Base-by-base conservation (phyloP, 2,797 vertebrate genomes). In the Betta splendens region DNA sequence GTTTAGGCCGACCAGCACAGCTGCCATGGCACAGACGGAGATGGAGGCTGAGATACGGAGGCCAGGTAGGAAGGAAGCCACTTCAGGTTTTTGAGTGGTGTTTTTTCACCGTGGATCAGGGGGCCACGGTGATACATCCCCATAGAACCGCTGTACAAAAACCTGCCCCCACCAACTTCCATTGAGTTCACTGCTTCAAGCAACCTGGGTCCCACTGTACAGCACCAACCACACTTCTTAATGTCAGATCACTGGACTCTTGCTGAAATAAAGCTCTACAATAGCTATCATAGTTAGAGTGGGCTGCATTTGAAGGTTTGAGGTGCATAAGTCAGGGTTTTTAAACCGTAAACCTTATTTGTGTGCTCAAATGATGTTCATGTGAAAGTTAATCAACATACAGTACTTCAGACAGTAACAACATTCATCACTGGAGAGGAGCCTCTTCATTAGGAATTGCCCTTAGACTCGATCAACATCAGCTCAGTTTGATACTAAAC, bases 91-190 rank as follows among this genome's bases (percentile, higher is more conserved):
- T 96, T 96, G 95, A 94, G 85, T 26, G 73, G 92, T 68, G 61
- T 1, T 92, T 79, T 94, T 92, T 84, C 92, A 83, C 88, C 72
- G 96, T 98, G 95, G 92, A 90, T 93, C 93, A 93, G 94, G 87
- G 91, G 42, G 61, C 66, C 96, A 98, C 96, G 31, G 87, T 97
- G 95, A 92, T 93, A 89, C 87, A 92, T 54, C 59, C 47, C 50
- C 2, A 88, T 73, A 71, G 66, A 78, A 72, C n/a, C 59, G 83
- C 88, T 83, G 94, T 95, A 96, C 94, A 96, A 95, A 95, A 96
- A 95, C 93, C 85, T 88, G 74, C 74, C 58, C 38, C 66, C 68
- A 49, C 74, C 56, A n/a, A 69, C 35, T 43, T 1, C 20, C 76
- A 58, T 31, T 42, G 64, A 47, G 44, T 10, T 37, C 57, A 51